phyloP scores from a whole-genome alignment of 2,888 invertebrate species.

The Cistogaster globosa region DNA sequence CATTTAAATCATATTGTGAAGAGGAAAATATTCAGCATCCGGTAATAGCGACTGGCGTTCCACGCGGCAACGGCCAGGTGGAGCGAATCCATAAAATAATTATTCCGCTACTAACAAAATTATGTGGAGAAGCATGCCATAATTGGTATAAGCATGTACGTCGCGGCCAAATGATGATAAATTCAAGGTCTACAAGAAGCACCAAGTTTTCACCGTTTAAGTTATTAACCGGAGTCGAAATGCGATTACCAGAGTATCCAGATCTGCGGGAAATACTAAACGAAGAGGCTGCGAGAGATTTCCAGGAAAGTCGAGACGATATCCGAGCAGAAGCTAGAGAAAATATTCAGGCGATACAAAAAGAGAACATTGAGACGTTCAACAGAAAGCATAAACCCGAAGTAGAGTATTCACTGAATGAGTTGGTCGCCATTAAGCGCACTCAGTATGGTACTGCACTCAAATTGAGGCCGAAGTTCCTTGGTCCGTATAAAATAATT shows the following conservation, averaged over 20 bases:
- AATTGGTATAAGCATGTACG: constrained; percentile 73
- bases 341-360: no score
- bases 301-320: no score
- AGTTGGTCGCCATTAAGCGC: no score
- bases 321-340: no score
- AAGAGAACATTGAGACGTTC: no score
- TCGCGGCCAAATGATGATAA: constrained; percentile 51
- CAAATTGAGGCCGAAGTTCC: no score
- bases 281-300: background rate
- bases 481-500: no score
- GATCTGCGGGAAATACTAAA: constrained; percentile 53
- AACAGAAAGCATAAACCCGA: no score
- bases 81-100: constrained; percentile 72
- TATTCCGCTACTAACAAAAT: constrained; percentile 77
- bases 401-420: no score
- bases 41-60: constrained; percentile 54
- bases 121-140: constrained; percentile 75
- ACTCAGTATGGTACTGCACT: no score
- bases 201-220: constrained; percentile 54
- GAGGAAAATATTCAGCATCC: constrained; percentile 45
- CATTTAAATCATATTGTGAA: constrained; percentile 46
- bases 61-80: constrained; percentile 68
- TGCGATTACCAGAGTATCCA: constrained; percentile 37
- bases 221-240: constrained; percentile 60
- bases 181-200: constrained; percentile 66